A percentile compares a stretch with the other conserved stretches of the same genome.
phyloP scores from a whole-genome alignment of 1,140 invertebrate genomes.

The Papilio aristodemus region DNA sequence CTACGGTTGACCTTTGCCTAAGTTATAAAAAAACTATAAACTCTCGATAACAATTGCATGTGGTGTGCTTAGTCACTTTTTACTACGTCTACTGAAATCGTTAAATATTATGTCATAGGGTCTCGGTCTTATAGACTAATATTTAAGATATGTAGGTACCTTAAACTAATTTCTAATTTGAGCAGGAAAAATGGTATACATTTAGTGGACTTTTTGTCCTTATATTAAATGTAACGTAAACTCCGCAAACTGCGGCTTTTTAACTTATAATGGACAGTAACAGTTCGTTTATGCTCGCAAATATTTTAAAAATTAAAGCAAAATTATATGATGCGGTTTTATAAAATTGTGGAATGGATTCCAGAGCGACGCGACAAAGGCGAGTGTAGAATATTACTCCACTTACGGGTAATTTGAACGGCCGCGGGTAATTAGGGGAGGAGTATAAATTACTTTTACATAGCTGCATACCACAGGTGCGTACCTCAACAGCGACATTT shows the following conservation, averaged over 20 bases:
- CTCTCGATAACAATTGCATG: slow-evolving; percentile 32
- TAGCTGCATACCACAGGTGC: slow-evolving; percentile 38
- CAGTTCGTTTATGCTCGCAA: slow-evolving; percentile 8
- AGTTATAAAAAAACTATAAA: slow-evolving; percentile 37
- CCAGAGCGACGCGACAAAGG: slow-evolving; percentile 36
- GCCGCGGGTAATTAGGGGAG: slow-evolving; percentile 54
- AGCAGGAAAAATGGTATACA: too few species aligned
- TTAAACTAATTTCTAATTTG: too few species aligned
- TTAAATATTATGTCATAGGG: neutral
- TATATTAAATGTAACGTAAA: too few species aligned
- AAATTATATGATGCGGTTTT: slow-evolving; percentile 7
- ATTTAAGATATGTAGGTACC: too few species aligned
- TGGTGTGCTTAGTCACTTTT: slow-evolving; percentile 3
- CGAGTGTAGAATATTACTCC: slow-evolving; percentile 40
- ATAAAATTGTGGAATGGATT: slow-evolving; percentile 27
- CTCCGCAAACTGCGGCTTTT: too few species aligned
- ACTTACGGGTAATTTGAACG: slow-evolving; percentile 59
- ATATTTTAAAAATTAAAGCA: slow-evolving; percentile 17
- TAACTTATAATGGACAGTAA: too few species aligned
- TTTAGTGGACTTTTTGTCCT: too few species aligned
- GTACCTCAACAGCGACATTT: slow-evolving; percentile 11
- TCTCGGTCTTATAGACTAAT: neutral
- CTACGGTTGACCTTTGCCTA: slow-evolving; percentile 35
- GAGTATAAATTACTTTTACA: slow-evolving; percentile 45
- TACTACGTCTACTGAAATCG: neutral